These are phyloP conservation scores for Paramuricea clavata DNA, from an alignment of 92 coral and sea anemone genomes.

Conservation along the genomic window DNA sequence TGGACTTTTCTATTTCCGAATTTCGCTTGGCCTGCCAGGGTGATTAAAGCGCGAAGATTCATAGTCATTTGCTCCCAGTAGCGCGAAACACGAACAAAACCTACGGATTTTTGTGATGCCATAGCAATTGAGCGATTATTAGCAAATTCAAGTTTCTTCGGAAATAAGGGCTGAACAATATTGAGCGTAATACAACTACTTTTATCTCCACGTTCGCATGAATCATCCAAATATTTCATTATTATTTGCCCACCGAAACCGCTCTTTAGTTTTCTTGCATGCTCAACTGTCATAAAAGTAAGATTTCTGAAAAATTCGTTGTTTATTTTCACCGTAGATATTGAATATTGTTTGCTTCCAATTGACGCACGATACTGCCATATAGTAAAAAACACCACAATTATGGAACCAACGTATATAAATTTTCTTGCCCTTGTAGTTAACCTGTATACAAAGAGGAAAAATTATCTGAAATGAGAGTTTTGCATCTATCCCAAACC, in stretches of 20 bases:
- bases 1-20: background rate
- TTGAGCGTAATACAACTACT: background rate
- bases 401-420: background rate
- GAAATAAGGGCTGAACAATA: background rate
- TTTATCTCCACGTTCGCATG: background rate
- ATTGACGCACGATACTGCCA: background rate
- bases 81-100: background rate
- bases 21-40: background rate
- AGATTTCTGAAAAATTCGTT: background rate
- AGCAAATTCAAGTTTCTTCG: background rate
- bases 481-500: too few species aligned
- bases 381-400: too few species aligned
- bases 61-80: too few species aligned
- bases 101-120: background rate
- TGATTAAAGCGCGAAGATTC: constrained; percentile 1
- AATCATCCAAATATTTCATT: background rate
- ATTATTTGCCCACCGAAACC: background rate
- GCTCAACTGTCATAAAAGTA: background rate
- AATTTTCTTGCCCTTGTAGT: background rate
- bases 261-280: background rate
- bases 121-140: background rate
- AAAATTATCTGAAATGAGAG: too few species aligned
- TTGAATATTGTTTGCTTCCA: background rate
- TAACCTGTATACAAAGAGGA: too few species aligned
- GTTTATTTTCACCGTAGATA: background rate